Conservation (phyloP, 2,888 invertebrate genomes). For the Hypselothyrea guttata region DNA sequence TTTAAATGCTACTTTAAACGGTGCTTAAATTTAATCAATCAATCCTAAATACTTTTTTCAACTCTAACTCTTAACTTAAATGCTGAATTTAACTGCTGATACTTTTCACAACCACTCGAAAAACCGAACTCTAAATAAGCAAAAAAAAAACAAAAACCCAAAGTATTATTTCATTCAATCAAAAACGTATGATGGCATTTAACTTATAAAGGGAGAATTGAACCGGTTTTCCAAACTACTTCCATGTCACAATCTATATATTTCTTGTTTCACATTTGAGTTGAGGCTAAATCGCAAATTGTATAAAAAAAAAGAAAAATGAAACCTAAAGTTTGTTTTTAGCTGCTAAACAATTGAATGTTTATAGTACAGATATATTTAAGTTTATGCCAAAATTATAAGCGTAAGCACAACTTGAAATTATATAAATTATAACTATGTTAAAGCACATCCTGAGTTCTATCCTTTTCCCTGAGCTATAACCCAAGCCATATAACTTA, state of each 20-base stretch:
- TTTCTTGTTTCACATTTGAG: constrained; percentile 37
- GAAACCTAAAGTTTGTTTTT: constrained; percentile 9
- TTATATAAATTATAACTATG: constrained; percentile 36
- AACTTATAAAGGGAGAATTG: constrained; percentile 42
- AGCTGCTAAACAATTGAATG: constrained; percentile 25
- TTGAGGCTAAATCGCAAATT: constrained; percentile 55
- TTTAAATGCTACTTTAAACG: constrained; percentile 53
- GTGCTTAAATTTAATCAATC: constrained; percentile 54
- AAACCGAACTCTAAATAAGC: too few relatives aligned
- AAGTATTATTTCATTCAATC: constrained; percentile 75
- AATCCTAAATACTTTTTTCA: constrained; percentile 21
- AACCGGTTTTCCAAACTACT: constrained; percentile 46
- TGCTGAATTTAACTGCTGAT: constrained; percentile 63
- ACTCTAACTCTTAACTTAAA: constrained; percentile 21
- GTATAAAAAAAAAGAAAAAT: constrained; percentile 45
- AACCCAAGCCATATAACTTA: constrained; percentile 33
- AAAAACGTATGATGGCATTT: constrained; percentile 69
- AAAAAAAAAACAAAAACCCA: constrained; percentile 36
- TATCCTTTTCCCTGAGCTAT: constrained; percentile 52
- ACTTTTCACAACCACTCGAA: constrained; percentile 58
- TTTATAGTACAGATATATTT: constrained; percentile 49
- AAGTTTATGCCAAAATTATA: constrained; percentile 68
- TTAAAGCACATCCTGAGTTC: constrained; percentile 30
- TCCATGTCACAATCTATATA: constrained; percentile 48
- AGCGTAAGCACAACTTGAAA: constrained; percentile 39